A percentile compares a stretch with the other conserved stretches of the same genome.
Evolutionary conservation across 2,888 invertebrate genomes (phyloP).

Genomic region (Netelia melanura): DNA sequence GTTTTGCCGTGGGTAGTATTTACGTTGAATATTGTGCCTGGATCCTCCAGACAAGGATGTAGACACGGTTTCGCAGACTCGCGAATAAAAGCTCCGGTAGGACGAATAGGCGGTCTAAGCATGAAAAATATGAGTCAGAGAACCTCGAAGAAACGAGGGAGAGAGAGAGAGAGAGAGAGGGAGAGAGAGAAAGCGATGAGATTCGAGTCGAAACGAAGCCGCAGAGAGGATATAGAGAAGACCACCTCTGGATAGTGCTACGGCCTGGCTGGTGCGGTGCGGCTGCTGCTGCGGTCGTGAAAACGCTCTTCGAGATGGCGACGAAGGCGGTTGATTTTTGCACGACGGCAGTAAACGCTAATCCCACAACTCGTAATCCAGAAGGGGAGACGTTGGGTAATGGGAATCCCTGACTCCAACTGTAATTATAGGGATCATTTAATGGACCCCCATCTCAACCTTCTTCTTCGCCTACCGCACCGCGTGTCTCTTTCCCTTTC

Average conservation of each 20-base stretch:
- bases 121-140: constrained; percentile 45
- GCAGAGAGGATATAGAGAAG: constrained; percentile 14
- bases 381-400: constrained; percentile 69
- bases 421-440: constrained; percentile 82
- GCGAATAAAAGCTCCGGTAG: constrained; percentile 14
- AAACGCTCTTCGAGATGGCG: constrained; percentile 50
- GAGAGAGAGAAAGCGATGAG: constrained; percentile 31
- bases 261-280: constrained; percentile 7
- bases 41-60: neutral
- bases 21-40: constrained; percentile 34
- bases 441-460: constrained; percentile 78
- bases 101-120: neutral
- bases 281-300: constrained; percentile 52
- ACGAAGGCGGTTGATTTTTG: constrained; percentile 75
- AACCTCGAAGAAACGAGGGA: neutral
- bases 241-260: neutral
- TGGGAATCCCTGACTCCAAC: constrained; percentile 77
- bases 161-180: neutral
- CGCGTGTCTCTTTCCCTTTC: constrained; percentile 60
- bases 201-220: constrained; percentile 54
- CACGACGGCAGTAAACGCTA: constrained; percentile 78
- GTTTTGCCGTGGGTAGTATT: constrained; percentile 36
- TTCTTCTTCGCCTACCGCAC: constrained; percentile 65
- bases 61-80: neutral
- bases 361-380: constrained; percentile 77